Base-by-base conservation (phyloP, 2,797 vertebrate species). In the Anabacerthia variegaticeps region DNA sequence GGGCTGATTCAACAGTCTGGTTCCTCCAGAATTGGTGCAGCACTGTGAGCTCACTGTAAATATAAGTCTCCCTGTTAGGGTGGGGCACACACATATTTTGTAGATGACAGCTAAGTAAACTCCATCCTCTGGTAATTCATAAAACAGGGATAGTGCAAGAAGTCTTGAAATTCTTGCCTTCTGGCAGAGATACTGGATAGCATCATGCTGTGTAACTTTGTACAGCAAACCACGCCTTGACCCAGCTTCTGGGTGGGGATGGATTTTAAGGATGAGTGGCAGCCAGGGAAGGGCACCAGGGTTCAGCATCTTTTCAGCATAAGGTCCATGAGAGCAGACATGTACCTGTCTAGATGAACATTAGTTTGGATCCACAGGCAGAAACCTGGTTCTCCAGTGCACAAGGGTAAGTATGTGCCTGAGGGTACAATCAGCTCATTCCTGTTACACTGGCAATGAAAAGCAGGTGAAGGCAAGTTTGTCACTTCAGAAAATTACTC, bases 81-180 rank as follows among this genome's bases (percentile, higher is more conserved):
- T 92, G 88, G 63, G 43, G 74, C 59, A 54, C 67, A 43, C 6
- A 62, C 82, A 77, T 96, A 90, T 39, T 95, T 95, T 77, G 56
- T 15, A 65, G 30, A 28, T 88, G 71, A 93, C 24, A 81, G 34
- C 61, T 54, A 48, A 5, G 10, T 20, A 78, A 86, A 76, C 10
- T 2, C 69, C 76, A 69, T 48, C 30, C 44, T 95, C 63, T n/a
- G 34, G 56, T 92, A 85, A 90, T 87, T 88, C 56, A 51, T 86
- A 51, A 90, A 76, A 28, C 44, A 84, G 52, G 6, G 37, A 39
- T 7, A 2, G 32, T 56, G 41, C 55, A 54, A 69, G 59, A 66
- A 86, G 48, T 48, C 54, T 69, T 69, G 32, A 52, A 78, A 79
- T 84, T 61, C 73, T 46, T 94, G 14, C 26, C 34, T 67, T 79